Evolutionary conservation across 1,140 invertebrate genomes (phyloP).

Genomic region (Neodiprion fabricii): DNA sequence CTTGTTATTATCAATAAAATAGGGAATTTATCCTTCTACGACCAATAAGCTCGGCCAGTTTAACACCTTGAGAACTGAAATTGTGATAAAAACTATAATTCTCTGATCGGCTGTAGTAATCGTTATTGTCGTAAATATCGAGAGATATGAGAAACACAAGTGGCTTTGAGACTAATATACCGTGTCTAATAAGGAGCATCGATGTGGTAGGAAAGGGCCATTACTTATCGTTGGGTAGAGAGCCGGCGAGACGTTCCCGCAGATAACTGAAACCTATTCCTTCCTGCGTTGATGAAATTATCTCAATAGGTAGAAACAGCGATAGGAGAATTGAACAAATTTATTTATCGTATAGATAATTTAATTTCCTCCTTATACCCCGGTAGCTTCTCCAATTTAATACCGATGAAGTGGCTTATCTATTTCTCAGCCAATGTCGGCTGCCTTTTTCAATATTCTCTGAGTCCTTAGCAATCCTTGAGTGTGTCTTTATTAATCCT

Average conservation of each 20-base stretch:
- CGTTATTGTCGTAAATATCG: background rate
- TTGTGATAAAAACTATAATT: no score
- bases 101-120: background rate
- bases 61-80: no score
- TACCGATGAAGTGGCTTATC: background rate
- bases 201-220: background rate
- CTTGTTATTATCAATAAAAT: background rate
- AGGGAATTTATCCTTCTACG: background rate
- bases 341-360: background rate
- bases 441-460: no score
- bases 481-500: no score
- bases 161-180: background rate
- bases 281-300: background rate
- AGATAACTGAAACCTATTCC: background rate
- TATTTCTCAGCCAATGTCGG: background rate
- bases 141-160: background rate
- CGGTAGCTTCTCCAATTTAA: background rate
- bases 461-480: no score
- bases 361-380: background rate
- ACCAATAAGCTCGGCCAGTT: background rate
- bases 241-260: background rate
- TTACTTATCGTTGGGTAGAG: background rate
- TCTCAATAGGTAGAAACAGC: conserved; percentile 1
- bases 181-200: background rate
- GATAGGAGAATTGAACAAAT: background rate